phyloP scores from a whole-genome alignment of 1,140 invertebrate species.

The Agrypnia vestita region DNA sequence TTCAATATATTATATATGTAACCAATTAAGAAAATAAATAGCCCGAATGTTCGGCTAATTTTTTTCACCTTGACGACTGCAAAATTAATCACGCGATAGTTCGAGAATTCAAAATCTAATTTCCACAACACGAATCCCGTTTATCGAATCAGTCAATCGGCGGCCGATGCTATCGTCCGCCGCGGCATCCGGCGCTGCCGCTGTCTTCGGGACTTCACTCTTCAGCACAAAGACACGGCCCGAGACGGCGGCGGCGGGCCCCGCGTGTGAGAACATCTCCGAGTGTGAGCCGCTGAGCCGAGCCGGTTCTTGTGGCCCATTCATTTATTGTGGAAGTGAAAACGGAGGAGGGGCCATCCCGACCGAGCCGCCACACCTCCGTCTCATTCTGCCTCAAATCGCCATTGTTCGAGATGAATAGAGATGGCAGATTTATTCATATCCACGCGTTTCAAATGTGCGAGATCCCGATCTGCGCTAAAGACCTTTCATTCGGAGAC shows the following conservation, averaged over 20 bases:
- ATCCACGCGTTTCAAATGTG: constrained; percentile 35
- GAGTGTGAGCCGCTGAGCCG: neutral
- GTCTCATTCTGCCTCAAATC: constrained; percentile 52
- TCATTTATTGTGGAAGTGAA: constrained; percentile 51
- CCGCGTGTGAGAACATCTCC: neutral
- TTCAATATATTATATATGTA: no score
- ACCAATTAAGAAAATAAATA: no score
- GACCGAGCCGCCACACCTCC: constrained; percentile 55
- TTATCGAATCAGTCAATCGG: constrained; percentile 36
- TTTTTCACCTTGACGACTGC: no score
- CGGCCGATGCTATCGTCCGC: constrained; percentile 18
- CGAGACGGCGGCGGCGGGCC: neutral
- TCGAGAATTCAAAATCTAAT: neutral
- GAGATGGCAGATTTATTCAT: constrained; percentile 51
- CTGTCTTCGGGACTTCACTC: no score
- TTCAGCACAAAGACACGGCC: constrained; percentile 3
- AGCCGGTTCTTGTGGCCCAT: constrained; percentile 40
- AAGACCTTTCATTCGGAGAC: constrained; percentile 9
- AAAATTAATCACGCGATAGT: no score
- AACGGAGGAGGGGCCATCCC: constrained; percentile 46
- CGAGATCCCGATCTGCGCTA: constrained; percentile 34
- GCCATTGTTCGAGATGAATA: constrained; percentile 55
- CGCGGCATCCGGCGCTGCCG: constrained; percentile 15
- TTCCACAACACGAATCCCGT: constrained; percentile 26
- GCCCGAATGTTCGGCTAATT: no score